Percentiles rank a stretch among this genome's conserved stretches.
Conservation (phyloP, 2,888 invertebrate species). For the Parnassius orleans region DNA sequence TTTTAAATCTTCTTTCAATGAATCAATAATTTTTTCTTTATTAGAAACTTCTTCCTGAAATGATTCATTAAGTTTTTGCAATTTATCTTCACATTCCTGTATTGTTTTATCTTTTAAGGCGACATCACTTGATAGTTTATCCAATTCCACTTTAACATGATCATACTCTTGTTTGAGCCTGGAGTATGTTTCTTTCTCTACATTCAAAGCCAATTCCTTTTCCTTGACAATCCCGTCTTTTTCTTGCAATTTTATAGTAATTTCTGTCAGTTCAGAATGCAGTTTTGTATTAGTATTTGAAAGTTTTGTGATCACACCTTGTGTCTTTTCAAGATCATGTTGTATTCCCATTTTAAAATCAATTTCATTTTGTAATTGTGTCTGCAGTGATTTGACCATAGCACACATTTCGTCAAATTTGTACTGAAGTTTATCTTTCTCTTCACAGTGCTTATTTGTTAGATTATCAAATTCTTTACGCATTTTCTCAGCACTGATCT, state of each 20-base stretch:
- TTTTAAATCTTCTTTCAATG: slow-evolving; percentile 11
- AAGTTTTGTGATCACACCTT: slow-evolving; percentile 32
- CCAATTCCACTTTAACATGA: slow-evolving; percentile 5
- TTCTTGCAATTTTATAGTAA: slow-evolving; percentile 37
- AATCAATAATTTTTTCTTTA: slow-evolving; percentile 1
- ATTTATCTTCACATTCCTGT: slow-evolving; percentile 20
- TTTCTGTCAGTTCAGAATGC: slow-evolving; percentile 35
- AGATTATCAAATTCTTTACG: slow-evolving; percentile 48
- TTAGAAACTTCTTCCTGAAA: slow-evolving; percentile 3
- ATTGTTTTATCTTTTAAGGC: slow-evolving; percentile 14
- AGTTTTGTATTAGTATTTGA: slow-evolving; percentile 38
- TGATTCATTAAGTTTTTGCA: slow-evolving; percentile 35
- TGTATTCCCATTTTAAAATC: slow-evolving; percentile 50
- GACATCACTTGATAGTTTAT: slow-evolving; percentile 9
- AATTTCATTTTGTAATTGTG: slow-evolving; percentile 56
- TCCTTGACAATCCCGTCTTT: slow-evolving; percentile 42
- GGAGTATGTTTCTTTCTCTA: slow-evolving; percentile 2
- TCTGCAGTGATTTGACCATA: slow-evolving; percentile 48
- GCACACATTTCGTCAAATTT: slow-evolving; percentile 54
- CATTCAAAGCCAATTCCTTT: slow-evolving; percentile 40
- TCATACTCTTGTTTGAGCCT: slow-evolving; percentile 5
- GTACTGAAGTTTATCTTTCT: slow-evolving; percentile 44
- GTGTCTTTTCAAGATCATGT: slow-evolving; percentile 39
- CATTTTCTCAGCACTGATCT: slow-evolving; percentile 41
- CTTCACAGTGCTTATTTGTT: slow-evolving; percentile 41